A percentile compares a stretch with the other conserved stretches of the same genome.
These are phyloP conservation scores for Tribolium castaneum DNA, from an alignment of 1,140 invertebrate genomes.

Conservation along the genomic window DNA sequence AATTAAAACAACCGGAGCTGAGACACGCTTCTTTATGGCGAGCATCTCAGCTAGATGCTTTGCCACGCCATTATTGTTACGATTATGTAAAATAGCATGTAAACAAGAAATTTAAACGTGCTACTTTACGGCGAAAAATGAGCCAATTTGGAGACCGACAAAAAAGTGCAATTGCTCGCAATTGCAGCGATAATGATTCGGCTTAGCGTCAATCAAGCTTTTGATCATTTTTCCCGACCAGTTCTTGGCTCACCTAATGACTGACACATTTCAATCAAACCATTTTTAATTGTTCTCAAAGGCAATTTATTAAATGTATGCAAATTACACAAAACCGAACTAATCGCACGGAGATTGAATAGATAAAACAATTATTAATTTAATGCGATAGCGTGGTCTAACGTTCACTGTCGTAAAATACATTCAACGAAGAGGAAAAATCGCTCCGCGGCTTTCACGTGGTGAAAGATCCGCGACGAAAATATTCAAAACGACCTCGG, in stretches of 20 bases:
- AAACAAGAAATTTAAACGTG: conserved; percentile 7
- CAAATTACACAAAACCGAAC: conserved; percentile 31
- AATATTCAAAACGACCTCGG: background rate
- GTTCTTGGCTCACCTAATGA: background rate
- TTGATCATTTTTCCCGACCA: background rate
- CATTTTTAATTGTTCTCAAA: conserved; percentile 24
- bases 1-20: background rate
- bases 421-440: conserved; percentile 1
- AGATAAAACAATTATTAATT: conserved; percentile 35
- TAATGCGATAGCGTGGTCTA: background rate
- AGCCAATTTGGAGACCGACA: background rate
- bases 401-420: conserved; percentile 17
- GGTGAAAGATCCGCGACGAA: conserved; percentile 1
- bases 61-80: background rate
- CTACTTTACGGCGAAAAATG: background rate
- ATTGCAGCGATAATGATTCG: conserved; percentile 5
- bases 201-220: conserved; percentile 16
- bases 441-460: background rate
- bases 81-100: conserved; percentile 25
- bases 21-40: too few species aligned
- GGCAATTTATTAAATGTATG: conserved; percentile 31
- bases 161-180: background rate
- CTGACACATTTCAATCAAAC: conserved; percentile 24
- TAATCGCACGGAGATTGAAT: conserved; percentile 26
- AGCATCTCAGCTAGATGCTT: conserved; percentile 1